Conservation (phyloP, 2,888 invertebrate genomes). For the Mesopsocus fuscifrons region DNA sequence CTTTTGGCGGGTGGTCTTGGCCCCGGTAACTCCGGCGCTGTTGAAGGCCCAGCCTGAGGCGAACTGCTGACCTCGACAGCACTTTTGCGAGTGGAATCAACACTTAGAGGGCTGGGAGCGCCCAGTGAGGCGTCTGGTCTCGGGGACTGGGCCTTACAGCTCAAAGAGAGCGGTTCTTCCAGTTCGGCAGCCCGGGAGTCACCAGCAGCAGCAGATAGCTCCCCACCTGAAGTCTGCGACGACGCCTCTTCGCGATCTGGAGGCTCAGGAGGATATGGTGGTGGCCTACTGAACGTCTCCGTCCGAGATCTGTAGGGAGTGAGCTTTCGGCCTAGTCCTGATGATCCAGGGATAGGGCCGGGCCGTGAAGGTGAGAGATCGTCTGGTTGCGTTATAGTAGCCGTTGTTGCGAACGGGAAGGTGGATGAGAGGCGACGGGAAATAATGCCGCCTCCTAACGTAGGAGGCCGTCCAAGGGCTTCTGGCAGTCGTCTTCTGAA, state of each 20-base stretch:
- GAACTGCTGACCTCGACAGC: background rate
- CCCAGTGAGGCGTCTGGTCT: background rate
- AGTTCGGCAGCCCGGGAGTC: background rate
- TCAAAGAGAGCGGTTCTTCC: background rate
- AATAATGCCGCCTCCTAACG: background rate
- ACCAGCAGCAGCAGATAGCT: too few relatives aligned
- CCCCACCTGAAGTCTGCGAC: background rate
- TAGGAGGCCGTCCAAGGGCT: background rate
- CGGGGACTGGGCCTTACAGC: too few relatives aligned
- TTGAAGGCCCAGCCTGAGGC: conserved; percentile 1
- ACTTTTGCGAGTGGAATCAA: background rate
- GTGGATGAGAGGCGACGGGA: background rate
- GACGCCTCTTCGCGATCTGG: background rate
- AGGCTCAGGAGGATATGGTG: background rate
- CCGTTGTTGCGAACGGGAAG: background rate
- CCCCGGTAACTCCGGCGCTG: background rate
- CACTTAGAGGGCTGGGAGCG: background rate
- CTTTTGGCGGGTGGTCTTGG: background rate
- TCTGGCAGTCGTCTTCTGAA: background rate
- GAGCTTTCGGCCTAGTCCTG: too few relatives aligned
- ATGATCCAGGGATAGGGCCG: background rate
- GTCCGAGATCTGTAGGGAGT: background rate
- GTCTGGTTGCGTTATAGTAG: background rate
- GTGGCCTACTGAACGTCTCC: background rate
- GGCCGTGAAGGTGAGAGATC: background rate